Evolutionary conservation across 2,888 invertebrate species (phyloP), one percentile per base, ranked within the genome.

Genomic region (Sesamia inferens): DNA sequence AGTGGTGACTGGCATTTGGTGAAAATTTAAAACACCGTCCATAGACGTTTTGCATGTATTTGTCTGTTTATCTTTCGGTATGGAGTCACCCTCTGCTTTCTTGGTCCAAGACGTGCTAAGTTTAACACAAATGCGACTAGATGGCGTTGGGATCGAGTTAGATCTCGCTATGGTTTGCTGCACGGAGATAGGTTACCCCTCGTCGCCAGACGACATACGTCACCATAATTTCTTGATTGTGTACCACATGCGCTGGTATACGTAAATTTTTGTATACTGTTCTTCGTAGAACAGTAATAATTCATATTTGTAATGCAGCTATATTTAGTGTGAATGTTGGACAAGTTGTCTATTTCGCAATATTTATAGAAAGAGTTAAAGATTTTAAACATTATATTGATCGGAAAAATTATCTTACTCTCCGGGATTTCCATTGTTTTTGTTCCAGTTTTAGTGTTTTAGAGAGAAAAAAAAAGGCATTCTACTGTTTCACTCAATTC

Each of bases 91-190:
- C 14, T 39, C 19, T 4, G 39, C 39, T n/a, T 39, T n/a, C 6
- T 19, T 39, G 19, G n/a, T 39, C 7, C 39, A 59, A 59, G 19
- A 13, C 19, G 19, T 39, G 19, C 7, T 39, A 3, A 19, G 11
- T 58, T 44, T 7, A 39, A 13, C 16, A 8, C 14, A 0, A 13
- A 39, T 59, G 19, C 0, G 6, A 59, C 74, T 66, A 77, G 78
- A 71, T 77, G 77, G 76, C n/a, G 77, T 76, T 63, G 76, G 42
- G 22, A 31, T 76, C 64, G 54, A 59, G 10, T 44, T 70, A 61
- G 19, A 48, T 44, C 48, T 0, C 74, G 67, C 51, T 57, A 74
- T 57, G 47, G 48, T 68, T 39, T 55, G 24, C 11, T 48, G 2
- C 8, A 16, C 16, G 16, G 22, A 14, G 24, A 13, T 47, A 24